Evolutionary conservation across 2,113 vertebrate genomes (phyloP).

Genomic region (Leucosticte australis): DNA sequence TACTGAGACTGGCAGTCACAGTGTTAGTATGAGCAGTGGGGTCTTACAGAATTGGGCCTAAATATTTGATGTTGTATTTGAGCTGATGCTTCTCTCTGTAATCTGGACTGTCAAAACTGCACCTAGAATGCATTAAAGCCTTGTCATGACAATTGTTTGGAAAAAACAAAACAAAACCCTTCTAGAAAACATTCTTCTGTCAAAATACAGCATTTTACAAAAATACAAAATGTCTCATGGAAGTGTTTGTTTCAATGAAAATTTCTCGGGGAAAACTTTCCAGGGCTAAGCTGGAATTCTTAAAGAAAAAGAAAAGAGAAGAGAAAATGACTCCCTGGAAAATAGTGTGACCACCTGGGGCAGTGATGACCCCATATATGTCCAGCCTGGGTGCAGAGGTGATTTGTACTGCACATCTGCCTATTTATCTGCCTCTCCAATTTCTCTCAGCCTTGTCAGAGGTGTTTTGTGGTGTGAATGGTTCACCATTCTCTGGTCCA

Average conservation of each 20-base stretch:
- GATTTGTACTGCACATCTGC: background rate
- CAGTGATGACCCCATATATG: background rate
- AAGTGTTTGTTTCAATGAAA: background rate
- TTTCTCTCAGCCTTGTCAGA: background rate
- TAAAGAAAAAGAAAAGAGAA: background rate
- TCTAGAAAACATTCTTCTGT: conserved; percentile 4
- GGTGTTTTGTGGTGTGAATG: background rate
- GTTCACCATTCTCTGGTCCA: background rate
- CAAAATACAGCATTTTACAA: conserved; percentile 23
- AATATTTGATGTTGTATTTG: background rate
- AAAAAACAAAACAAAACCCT: background rate
- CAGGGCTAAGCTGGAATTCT: background rate
- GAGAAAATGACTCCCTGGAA: background rate
- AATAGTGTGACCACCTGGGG: background rate
- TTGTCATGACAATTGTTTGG: conserved; percentile 5
- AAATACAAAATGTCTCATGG: background rate
- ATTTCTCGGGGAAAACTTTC: background rate
- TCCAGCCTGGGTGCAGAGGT: background rate
- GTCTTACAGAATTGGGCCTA: background rate
- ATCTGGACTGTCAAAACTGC: background rate
- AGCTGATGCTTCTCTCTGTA: background rate
- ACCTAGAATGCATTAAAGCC: background rate
- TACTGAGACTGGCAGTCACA: background rate
- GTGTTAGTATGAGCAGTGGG: background rate
- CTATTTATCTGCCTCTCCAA: background rate